phyloP scores from a whole-genome alignment of 2,888 invertebrate genomes.

The Parthenolecanium corni region DNA sequence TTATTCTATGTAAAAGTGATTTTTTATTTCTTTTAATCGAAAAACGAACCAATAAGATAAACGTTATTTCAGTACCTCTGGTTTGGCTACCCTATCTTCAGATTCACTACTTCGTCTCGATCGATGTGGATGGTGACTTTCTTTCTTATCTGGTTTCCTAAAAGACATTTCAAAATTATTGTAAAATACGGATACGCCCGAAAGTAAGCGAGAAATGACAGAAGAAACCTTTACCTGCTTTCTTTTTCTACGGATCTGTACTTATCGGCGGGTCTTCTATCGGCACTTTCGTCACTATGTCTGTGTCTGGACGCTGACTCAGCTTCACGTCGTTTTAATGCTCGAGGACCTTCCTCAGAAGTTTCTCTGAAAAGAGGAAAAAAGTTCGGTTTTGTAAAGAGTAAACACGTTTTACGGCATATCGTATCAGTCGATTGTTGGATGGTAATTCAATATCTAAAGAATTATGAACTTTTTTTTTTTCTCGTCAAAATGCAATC shows the following conservation, averaged over 20 bases:
- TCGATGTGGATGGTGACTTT: constrained; percentile 57
- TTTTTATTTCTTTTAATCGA: too few relatives aligned
- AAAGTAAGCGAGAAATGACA: background rate
- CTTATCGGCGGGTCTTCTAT: constrained; percentile 9
- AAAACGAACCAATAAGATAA: too few relatives aligned
- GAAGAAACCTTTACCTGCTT: background rate
- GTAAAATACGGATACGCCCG: background rate
- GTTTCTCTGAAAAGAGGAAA: constrained; percentile 5
- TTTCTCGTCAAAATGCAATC: too few relatives aligned
- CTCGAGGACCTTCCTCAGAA: constrained; percentile 19
- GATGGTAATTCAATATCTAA: too few relatives aligned
- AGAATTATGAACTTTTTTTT: too few relatives aligned
- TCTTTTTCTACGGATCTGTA: constrained; percentile 9
- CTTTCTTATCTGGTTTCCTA: constrained; percentile 19
- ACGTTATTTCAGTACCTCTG: constrained; percentile 29
- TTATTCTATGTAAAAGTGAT: too few relatives aligned
- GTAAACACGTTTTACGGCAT: too few relatives aligned
- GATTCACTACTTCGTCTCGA: constrained; percentile 57
- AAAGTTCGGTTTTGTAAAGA: too few relatives aligned
- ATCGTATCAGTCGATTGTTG: too few relatives aligned
- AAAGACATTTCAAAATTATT: background rate
- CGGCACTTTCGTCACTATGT: constrained; percentile 14
- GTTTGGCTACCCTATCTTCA: constrained; percentile 35
- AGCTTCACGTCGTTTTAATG: constrained; percentile 2
- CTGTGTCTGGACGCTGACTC: constrained; percentile 5